Evolutionary conservation across 2,113 vertebrate species (phyloP).

Genomic region (Pluvialis apricaria): DNA sequence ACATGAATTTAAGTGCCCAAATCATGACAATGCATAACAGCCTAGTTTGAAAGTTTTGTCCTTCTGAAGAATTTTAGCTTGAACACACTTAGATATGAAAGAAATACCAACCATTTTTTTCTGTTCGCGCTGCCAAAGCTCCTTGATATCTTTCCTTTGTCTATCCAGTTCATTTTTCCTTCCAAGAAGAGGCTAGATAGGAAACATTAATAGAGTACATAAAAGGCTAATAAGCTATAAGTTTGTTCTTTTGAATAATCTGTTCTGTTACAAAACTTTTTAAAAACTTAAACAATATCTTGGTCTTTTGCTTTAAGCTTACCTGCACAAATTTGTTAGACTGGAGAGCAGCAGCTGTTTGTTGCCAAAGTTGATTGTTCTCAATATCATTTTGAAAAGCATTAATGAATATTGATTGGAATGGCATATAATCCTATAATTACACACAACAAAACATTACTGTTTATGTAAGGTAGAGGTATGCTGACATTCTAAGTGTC

Average conservation of each 20-base stretch:
- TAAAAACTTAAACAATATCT: background rate
- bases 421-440: conserved; percentile 93
- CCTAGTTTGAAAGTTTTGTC: background rate
- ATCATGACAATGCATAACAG: background rate
- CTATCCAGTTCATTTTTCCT: conserved; percentile 95
- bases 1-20: background rate
- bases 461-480: background rate
- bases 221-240: background rate
- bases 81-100: background rate
- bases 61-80: background rate
- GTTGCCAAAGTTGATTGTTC: conserved; percentile 87
- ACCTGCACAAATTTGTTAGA: conserved; percentile 97
- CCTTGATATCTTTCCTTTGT: conserved; percentile 95
- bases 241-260: background rate
- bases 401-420: conserved; percentile 85
- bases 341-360: conserved; percentile 88
- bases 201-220: conserved; percentile 9
- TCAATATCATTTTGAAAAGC: conserved; percentile 92
- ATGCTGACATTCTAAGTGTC: background rate
- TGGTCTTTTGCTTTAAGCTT: conserved; percentile 17
- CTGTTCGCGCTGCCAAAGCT: conserved; percentile 95
- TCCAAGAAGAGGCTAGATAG: conserved; percentile 84
- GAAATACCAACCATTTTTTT: conserved; percentile 89
- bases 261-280: background rate
- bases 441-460: conserved; percentile 9